Evolutionary conservation across 2,888 invertebrate species (phyloP), one percentile per base, ranked within the genome.

Genomic region (Callinectes sapidus): DNA sequence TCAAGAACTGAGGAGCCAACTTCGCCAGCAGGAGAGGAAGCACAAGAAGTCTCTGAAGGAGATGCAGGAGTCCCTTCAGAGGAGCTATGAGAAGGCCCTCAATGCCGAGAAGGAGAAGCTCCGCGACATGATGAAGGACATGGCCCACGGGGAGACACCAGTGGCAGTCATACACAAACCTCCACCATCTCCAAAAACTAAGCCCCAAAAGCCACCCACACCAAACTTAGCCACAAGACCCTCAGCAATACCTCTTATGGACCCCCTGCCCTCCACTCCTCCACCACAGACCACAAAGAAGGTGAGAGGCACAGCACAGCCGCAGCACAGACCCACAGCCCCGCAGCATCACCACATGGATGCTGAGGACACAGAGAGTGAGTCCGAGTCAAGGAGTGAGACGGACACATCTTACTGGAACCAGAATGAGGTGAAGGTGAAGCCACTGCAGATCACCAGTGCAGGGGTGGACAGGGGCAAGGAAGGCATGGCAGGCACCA

Each of bases 401-500:
- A 91, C 92, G 2, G 92, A 93, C 39, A 93, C 92, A 14, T 93
- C 92, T 28, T 85, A 85, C 14, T 93, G 92, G 92, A 93, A 85
- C 35, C 92, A 93, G 61, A 89, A 61, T 93, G 48, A 89, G 16
- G 35, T 91, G 81, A 88, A 89, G 28, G 89, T 93, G 23, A 88
- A 71, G 66, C 92, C 85, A 3, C 89, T 93, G 8, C 81, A 91
- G 88, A 91, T 91, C 23, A 89, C 42, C 35, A 92, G 92, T 71
- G 55, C 66, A 61, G 71, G 54, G 32, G 48, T 28, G 32, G 81
- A 88, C 39, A 16, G 16, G 35, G 85, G 91, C 39, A 77, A 71
- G 28, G 71, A 8, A 48, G 32, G 77, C 86, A 61, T n/a, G 5
- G 28, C 28, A n/a, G 6, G 61, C 66, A 77, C 39, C 42, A 28